Conservation (phyloP, 2,797 vertebrate species). For the Sebastiscus tertius region DNA sequence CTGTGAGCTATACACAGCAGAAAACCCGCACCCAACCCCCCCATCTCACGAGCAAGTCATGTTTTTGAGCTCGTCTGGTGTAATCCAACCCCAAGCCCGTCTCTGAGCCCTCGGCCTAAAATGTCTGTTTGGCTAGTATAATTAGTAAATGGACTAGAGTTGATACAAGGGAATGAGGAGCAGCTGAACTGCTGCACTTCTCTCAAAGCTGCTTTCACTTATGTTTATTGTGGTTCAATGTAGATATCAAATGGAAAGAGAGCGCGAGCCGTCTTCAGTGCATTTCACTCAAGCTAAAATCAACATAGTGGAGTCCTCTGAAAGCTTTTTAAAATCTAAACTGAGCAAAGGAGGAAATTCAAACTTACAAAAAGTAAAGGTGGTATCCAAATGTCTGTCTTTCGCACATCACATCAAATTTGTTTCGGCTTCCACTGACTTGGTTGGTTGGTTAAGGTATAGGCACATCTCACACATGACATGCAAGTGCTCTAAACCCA, state of each 20-base stretch:
- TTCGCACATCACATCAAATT: conserved; percentile 6
- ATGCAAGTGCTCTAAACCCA: conserved; percentile 7
- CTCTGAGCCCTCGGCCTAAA: conserved; percentile 57
- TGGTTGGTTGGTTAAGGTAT: background rate
- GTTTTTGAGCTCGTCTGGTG: conserved; percentile 44
- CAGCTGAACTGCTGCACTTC: conserved; percentile 66
- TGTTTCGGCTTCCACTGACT: conserved; percentile 1
- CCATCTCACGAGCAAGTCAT: conserved; percentile 6
- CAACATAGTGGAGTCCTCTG: conserved; percentile 51
- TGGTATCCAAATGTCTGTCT: conserved; percentile 37
- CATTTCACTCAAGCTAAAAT: conserved; percentile 53
- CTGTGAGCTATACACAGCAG: conserved; percentile 4
- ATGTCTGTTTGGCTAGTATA: conserved; percentile 71
- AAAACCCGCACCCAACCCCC: background rate
- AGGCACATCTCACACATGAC: conserved; percentile 14
- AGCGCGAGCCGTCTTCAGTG: conserved; percentile 17
- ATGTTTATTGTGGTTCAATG: conserved; percentile 71
- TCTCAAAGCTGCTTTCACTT: conserved; percentile 56
- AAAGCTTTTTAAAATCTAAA: conserved; percentile 50
- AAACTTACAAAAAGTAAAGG: conserved; percentile 23
- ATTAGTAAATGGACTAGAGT: conserved; percentile 77
- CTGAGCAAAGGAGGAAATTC: conserved; percentile 25
- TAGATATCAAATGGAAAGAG: conserved; percentile 56
- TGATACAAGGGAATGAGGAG: conserved; percentile 76
- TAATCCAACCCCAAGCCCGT: conserved; percentile 52